Evolutionary conservation across 2,888 invertebrate genomes (phyloP), one percentile per base, ranked within the genome.

Genomic region (Heliconius aoede): DNA sequence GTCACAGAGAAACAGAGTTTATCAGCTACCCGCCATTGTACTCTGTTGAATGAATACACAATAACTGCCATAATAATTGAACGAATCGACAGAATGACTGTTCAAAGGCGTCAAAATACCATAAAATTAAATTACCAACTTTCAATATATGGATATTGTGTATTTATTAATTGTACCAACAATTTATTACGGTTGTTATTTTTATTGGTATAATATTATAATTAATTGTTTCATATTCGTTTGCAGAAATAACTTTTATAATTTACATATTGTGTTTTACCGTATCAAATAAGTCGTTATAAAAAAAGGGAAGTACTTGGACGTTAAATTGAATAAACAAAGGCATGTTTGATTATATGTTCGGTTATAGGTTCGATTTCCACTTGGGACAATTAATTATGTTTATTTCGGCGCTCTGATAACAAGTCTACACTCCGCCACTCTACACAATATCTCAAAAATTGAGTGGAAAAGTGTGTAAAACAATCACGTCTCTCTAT

Each of bases 11-110:
- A 72, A 28, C 58, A 32, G 24, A 71, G n/a, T 58, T 64, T 58
- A 71, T 76, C 51, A 74, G 46, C 55, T 69, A 15, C 51, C 55
- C 26, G 3, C 73, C 62, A 78, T 78, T 78, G 65, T 78, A 32
- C 55, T 74, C 21, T n/a, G 73, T 71, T 76, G 78, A 73, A 78
- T 78, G 78, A 69, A 73, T n/a, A 69, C 46, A 21, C 67, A 61
- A 46, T 72, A 73, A 73, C n/a, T 30, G 51, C 69, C 64, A 61
- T 21, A 62, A 60, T 60, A 60, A 72, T 71, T 67, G 60, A 64
- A 46, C 36, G 67, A 72, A 72, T 77, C 73, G 74, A 77, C 74
- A 73, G 75, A 78, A 76, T 68, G 30, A 55, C 30, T 46, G 64
- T 74, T 74, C 71, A 46, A 62, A 69, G 21, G 62, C 65, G 72